A percentile compares a stretch with the other conserved stretches of the same genome.
Conservation (phyloP, 2,113 vertebrate species). For the Diglossa brunneiventris region DNA sequence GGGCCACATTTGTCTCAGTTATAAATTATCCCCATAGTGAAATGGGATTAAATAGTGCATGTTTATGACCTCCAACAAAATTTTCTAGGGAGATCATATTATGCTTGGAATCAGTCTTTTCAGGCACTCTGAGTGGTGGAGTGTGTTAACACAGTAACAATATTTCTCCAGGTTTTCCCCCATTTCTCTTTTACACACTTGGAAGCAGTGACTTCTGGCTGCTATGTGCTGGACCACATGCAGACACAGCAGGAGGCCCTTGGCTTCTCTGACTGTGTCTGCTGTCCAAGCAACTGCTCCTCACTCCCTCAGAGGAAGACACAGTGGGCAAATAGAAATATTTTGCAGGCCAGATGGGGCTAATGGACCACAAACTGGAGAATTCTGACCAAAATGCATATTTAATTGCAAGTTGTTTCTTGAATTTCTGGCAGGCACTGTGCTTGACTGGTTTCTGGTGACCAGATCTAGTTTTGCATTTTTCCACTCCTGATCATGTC, state of each 20-base stretch:
- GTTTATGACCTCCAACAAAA: neutral
- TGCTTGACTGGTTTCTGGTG: neutral
- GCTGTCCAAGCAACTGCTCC: conserved; percentile 31
- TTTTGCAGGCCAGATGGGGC: conserved; percentile 27
- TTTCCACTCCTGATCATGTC: neutral
- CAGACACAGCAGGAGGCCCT: conserved; percentile 24
- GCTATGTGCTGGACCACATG: conserved; percentile 22
- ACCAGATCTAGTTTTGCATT: neutral
- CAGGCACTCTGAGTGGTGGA: neutral
- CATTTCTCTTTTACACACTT: neutral
- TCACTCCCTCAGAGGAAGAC: neutral
- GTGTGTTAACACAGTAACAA: neutral
- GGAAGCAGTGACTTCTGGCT: conserved; percentile 19
- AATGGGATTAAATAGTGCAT: neutral
- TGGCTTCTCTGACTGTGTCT: conserved; percentile 31
- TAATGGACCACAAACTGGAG: conserved; percentile 25
- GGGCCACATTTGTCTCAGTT: neutral
- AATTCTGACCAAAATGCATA: neutral
- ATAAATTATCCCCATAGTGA: neutral
- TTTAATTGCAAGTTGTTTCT: conserved; percentile 22
- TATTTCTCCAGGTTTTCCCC: neutral
- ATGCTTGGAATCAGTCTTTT: neutral
- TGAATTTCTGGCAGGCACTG: neutral
- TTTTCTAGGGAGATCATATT: neutral
- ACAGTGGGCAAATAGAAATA: neutral